A percentile compares a stretch with the other conserved stretches of the same genome.
Conservation (phyloP, 1,140 invertebrate genomes). For the Zeugodacus cucurbitae region DNA sequence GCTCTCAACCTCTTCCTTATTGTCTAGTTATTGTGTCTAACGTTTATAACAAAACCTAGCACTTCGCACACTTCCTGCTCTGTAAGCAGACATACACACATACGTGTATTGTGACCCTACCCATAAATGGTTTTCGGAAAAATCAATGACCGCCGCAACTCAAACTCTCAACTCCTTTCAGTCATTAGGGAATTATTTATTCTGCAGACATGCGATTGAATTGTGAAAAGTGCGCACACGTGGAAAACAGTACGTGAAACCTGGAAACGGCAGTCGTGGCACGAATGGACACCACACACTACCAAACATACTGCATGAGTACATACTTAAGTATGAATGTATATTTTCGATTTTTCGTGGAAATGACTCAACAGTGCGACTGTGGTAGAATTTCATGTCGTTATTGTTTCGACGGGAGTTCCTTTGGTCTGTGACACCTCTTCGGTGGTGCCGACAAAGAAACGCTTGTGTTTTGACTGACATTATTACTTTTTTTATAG, state of each 20-base stretch:
- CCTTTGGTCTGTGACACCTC: conserved; percentile 16
- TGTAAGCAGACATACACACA: neutral
- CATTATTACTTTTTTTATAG: neutral
- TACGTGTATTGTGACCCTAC: neutral
- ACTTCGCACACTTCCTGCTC: neutral
- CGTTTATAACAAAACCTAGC: neutral
- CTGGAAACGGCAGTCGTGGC: neutral
- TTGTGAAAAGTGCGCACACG: conserved; percentile 8
- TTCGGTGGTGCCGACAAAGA: neutral
- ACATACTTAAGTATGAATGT: neutral
- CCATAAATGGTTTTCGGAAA: neutral
- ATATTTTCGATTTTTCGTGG: neutral
- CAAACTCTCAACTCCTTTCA: conserved; percentile 1
- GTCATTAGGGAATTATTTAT: neutral
- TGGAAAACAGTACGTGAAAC: conserved; percentile 25
- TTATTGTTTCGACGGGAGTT: conserved; percentile 11
- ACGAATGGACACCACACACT: neutral
- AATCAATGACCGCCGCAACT: neutral
- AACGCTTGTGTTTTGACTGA: neutral
- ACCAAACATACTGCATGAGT: neutral
- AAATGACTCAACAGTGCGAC: neutral
- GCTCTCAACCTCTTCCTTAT: neutral
- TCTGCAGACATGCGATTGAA: conserved; percentile 33
- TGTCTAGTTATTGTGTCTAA: too few relatives aligned
- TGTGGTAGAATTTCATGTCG: neutral